Evolutionary conservation across 2,888 invertebrate species (phyloP), one percentile per base, ranked within the genome.

Genomic region (Drosophila parthenogenetica): DNA sequence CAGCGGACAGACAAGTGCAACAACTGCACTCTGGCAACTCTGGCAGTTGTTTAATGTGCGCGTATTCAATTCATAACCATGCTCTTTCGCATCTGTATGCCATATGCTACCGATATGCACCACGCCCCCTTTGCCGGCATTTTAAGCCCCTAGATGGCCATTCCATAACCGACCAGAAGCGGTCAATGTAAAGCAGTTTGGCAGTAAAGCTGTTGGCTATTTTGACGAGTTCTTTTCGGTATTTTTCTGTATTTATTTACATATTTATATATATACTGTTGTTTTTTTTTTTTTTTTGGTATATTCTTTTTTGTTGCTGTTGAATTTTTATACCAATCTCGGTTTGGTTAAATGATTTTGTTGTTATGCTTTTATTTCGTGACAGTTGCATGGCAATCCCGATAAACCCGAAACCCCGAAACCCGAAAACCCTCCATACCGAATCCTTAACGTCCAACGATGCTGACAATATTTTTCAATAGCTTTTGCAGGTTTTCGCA

Each of bases 21-120:
- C 58, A 25, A 16, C 22, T 55, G 62, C 62, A 39, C 43, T 55
- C 64, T 22, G 22, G 22, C 22, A 45, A 46, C 53, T 73, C 51
- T 40, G 54, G 61, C 67, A 81, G 77, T 85, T 83, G 73, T 83
- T 82, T 86, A 86, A 88, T 83, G 72, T 78, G 81, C 73, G 49
- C 70, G 74, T 71, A 75, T 88, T 83, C 79, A 83, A 83, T 87
- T 88, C 83, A 83, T 88, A 88, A 75, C 83, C 87, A 88, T 69
- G 84, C 61, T 65, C 29, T 35, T 7, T 13, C 67, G 57, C 61
- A 69, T 58, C 53, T 59, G 55, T 37, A 16, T 60, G 13, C 54
- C 69, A 65, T 14, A 45, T 48, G 51, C 16, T 17, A 25, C 16
- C 13, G 16, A 22, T 35, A 40, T 29, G 16, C 19, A 10, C 13